Conservation (phyloP, 2,113 vertebrate genomes). For the Ciconia stormi region DNA sequence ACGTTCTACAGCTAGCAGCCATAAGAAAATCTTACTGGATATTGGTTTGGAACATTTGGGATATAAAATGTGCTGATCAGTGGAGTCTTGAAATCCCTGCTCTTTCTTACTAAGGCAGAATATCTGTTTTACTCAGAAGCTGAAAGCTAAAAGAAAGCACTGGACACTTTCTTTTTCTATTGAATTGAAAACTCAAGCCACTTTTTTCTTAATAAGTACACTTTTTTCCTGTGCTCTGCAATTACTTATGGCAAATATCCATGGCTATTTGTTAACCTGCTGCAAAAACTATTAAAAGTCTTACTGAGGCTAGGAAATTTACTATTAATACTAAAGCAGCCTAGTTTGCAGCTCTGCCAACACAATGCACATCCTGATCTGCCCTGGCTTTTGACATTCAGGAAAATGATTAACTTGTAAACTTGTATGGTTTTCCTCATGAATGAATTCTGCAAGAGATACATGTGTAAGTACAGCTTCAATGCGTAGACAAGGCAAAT, state of each 20-base stretch:
- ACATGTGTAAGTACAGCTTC: conserved; percentile 42
- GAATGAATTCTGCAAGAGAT: conserved; percentile 66
- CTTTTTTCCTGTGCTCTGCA: background rate
- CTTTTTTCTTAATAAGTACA: background rate
- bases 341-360: background rate
- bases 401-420: conserved; percentile 62
- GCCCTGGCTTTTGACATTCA: conserved; percentile 31
- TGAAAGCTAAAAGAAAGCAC: background rate
- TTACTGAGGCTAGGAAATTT: conserved; percentile 6
- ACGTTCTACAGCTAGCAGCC: background rate
- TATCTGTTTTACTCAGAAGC: background rate
- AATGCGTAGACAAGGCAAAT: background rate
- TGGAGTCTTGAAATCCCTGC: background rate
- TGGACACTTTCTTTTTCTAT: background rate
- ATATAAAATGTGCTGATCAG: background rate
- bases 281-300: conserved; percentile 1
- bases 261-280: background rate
- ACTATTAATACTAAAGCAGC: conserved; percentile 50
- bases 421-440: conserved; percentile 56
- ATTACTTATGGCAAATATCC: background rate
- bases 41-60: background rate
- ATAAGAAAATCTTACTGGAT: background rate
- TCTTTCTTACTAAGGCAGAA: background rate
- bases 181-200: background rate
- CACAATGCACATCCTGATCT: conserved; percentile 21